Evolutionary conservation across 2,113 vertebrate genomes (phyloP).

Genomic region (Malurus melanocephalus): DNA sequence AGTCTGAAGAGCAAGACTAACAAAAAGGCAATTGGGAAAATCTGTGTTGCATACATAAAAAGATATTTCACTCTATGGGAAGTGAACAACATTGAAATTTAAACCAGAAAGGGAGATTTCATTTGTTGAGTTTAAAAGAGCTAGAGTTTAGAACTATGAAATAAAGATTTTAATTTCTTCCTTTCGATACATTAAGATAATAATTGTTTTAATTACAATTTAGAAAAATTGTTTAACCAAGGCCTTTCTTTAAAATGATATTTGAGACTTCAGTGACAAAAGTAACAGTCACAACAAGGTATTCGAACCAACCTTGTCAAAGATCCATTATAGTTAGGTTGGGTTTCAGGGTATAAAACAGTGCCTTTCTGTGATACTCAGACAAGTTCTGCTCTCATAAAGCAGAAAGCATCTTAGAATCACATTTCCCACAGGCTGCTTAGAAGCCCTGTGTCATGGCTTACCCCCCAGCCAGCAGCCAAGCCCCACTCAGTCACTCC

Average conservation of each 20-base stretch:
- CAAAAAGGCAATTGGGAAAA: background rate
- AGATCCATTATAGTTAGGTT: background rate
- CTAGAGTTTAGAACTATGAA: background rate
- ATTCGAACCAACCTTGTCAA: background rate
- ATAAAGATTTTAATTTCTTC: background rate
- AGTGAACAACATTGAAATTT: background rate
- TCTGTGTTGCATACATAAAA: rapidly evolving
- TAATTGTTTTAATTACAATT: background rate
- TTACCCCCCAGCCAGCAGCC: background rate
- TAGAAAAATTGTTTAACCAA: background rate
- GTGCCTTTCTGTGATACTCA: background rate
- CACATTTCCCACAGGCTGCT: background rate
- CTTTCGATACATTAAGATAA: background rate
- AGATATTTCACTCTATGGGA: background rate
- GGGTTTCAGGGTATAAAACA: background rate
- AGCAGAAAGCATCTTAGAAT: background rate
- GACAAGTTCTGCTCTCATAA: background rate
- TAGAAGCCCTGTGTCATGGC: background rate
- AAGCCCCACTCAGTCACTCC: background rate
- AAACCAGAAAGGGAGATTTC: background rate
- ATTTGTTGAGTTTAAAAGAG: background rate
- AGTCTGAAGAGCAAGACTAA: background rate
- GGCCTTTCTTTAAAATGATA: background rate
- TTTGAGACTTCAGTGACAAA: background rate
- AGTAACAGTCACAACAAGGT: background rate